Percentiles rank a stretch among this genome's conserved stretches.
phyloP scores from a whole-genome alignment of 2,113 vertebrate genomes.

The Ursus arctos region DNA sequence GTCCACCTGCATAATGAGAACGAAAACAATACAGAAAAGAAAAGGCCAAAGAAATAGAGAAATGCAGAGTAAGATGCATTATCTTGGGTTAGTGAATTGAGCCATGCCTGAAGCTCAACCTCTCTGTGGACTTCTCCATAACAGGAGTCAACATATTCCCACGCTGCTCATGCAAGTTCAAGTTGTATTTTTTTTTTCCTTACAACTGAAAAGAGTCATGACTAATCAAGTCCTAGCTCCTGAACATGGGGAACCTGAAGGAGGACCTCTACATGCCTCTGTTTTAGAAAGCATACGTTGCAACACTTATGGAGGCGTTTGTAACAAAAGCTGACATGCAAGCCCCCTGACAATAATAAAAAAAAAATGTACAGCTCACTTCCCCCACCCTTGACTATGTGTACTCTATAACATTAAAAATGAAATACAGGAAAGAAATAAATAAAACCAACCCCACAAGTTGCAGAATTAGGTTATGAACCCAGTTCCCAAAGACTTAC shows the following conservation, averaged over 20 bases:
- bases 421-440: background rate
- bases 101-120: background rate
- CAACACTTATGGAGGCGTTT: background rate
- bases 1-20: background rate
- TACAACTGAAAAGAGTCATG: background rate
- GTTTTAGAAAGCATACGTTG: background rate
- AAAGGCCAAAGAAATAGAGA: background rate
- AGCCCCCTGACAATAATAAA: background rate
- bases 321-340: background rate
- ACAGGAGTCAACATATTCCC: background rate
- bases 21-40: background rate
- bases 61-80: background rate
- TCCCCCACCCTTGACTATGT: rapidly evolving
- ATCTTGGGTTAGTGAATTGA: background rate
- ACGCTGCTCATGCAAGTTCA: background rate
- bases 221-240: background rate
- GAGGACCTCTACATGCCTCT: background rate
- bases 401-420: background rate
- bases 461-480: background rate
- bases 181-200: background rate
- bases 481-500: background rate
- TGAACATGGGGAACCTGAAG: too few relatives aligned
- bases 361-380: background rate
- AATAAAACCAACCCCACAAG: background rate
- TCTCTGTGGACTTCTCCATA: background rate